Percentiles rank a stretch among this genome's conserved stretches.
Conservation (phyloP, 2,888 invertebrate species). For the Cheilosia scutellata region DNA sequence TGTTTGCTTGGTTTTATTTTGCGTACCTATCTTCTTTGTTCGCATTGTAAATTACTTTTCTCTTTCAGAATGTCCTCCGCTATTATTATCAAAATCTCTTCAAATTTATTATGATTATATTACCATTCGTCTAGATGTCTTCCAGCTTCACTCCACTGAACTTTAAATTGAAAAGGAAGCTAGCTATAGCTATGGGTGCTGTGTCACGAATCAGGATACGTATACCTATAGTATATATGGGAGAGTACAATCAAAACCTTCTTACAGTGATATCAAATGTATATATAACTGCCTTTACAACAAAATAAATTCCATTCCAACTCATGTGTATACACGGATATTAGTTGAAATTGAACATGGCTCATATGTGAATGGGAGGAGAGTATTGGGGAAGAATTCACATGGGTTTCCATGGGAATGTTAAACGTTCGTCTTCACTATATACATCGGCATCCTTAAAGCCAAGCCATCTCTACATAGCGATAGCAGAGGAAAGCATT, state of each 20-base stretch:
- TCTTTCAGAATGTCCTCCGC: slow-evolving; percentile 1
- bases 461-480: slow-evolving; percentile 1
- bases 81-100: slow-evolving; percentile 48
- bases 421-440: slow-evolving; percentile 51
- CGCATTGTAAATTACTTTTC: slow-evolving; percentile 7
- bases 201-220: slow-evolving; percentile 11
- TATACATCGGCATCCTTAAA: neutral
- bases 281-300: slow-evolving; percentile 54
- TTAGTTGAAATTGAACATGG: slow-evolving; percentile 73
- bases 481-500: slow-evolving; percentile 12
- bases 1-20: neutral
- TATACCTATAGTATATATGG: neutral
- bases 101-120: slow-evolving; percentile 53
- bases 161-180: slow-evolving; percentile 59
- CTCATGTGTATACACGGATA: slow-evolving; percentile 74
- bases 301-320: slow-evolving; percentile 73
- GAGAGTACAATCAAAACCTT: slow-evolving; percentile 51
- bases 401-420: slow-evolving; percentile 41
- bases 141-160: slow-evolving; percentile 56
- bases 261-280: slow-evolving; percentile 44
- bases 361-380: slow-evolving; percentile 49
- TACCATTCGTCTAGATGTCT: slow-evolving; percentile 60
- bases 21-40: neutral
- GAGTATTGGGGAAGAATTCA: slow-evolving; percentile 11
- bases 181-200: slow-evolving; percentile 3